Conservation (phyloP, 1,140 invertebrate species). For the Macrotrachela quadricornifera region DNA sequence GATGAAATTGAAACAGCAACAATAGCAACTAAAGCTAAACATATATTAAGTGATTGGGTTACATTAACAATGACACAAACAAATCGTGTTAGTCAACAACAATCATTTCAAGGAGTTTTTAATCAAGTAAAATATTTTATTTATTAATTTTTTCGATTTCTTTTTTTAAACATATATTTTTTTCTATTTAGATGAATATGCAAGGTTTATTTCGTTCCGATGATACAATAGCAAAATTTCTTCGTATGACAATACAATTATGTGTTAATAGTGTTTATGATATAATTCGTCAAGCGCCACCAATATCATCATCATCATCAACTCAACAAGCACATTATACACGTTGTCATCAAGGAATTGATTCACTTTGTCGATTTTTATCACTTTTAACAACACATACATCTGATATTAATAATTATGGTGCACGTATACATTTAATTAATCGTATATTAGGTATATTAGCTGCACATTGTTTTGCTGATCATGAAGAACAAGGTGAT, state of each 20-base stretch:
- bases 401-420: constrained; percentile 48
- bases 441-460: constrained; percentile 88
- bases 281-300: neutral
- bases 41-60: no score
- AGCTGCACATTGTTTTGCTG: constrained; percentile 72
- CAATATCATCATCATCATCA: neutral
- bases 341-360: constrained; percentile 72
- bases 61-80: no score
- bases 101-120: no score
- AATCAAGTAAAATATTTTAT: no score
- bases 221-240: constrained; percentile 85
- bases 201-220: constrained; percentile 91
- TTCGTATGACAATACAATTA: constrained; percentile 82
- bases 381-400: constrained; percentile 81
- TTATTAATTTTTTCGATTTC: no score
- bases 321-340: constrained; percentile 31
- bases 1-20: no score
- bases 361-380: constrained; percentile 79
- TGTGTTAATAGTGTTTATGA: constrained; percentile 48
- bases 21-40: no score
- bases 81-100: no score
- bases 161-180: neutral
- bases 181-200: constrained; percentile 56
- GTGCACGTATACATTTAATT: constrained; percentile 76
- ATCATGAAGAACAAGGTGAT: constrained; percentile 58